Evolutionary conservation across 2,797 vertebrate species (phyloP).

Genomic region (Propithecus deckenii): DNA sequence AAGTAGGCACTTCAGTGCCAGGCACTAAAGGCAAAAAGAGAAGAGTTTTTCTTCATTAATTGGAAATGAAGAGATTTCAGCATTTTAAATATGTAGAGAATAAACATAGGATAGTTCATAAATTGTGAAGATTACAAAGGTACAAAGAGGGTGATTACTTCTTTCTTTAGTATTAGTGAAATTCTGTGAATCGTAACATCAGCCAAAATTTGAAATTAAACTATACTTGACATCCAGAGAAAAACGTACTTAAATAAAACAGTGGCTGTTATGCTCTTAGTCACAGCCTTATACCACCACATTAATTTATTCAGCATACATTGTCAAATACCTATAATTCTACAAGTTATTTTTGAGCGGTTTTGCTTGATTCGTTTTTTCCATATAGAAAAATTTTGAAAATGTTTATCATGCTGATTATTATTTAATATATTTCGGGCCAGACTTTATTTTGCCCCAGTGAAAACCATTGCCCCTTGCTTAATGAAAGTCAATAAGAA

Average conservation of each 20-base stretch:
- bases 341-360: neutral
- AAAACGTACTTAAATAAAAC: neutral
- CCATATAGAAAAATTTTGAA: neutral
- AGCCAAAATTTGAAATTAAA: conserved; percentile 37
- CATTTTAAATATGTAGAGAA: conserved; percentile 32
- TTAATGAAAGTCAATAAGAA: conserved; percentile 25
- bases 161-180: neutral
- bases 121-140: neutral
- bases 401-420: neutral
- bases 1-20: neutral
- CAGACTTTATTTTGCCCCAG: neutral
- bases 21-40: conserved; percentile 11
- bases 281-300: neutral
- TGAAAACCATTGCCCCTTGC: neutral
- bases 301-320: neutral
- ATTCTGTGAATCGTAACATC: neutral
- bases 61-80: neutral
- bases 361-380: neutral
- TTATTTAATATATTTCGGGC: neutral
- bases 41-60: neutral
- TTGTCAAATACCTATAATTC: neutral
- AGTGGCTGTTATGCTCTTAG: neutral
- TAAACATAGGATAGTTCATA: neutral
- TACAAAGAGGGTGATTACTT: neutral
- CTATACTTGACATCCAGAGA: neutral